A percentile compares a stretch with the other conserved stretches of the same genome.
Conservation (phyloP, 2,888 invertebrate genomes). For the Exephanes ischioxanthus region DNA sequence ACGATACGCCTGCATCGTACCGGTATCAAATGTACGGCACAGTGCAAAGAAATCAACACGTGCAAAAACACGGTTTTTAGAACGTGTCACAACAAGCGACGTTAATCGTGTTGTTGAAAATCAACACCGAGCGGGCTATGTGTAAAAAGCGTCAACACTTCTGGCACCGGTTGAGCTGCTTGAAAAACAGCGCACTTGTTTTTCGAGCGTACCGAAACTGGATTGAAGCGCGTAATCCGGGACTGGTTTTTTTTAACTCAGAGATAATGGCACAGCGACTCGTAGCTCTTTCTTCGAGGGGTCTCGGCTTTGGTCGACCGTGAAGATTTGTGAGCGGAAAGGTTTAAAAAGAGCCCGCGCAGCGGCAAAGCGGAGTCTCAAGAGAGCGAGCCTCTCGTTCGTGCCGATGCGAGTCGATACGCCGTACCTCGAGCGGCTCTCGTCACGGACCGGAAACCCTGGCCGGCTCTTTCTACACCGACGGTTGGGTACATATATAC, state of each 20-base stretch:
- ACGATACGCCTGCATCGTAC: not conserved
- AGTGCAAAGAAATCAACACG: not conserved
- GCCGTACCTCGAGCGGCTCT: constrained; percentile 19
- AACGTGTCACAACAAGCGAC: not conserved
- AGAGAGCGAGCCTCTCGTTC: constrained; percentile 26
- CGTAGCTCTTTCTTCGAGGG: constrained; percentile 35
- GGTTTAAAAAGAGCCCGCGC: constrained; percentile 47
- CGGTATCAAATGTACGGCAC: not conserved
- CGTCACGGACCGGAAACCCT: constrained; percentile 67
- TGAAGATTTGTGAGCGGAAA: constrained; percentile 61
- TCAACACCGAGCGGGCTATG: not conserved
- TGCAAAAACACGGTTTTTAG: not conserved
- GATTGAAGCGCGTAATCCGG: constrained; percentile 54
- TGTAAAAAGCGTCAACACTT: not conserved
- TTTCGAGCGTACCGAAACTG: constrained; percentile 16
- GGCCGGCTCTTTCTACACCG: constrained; percentile 51
- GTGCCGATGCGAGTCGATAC: constrained; percentile 37
- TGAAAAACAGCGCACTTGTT: not conserved
- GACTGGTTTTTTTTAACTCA: constrained; percentile 40
- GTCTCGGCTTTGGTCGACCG: constrained; percentile 52
- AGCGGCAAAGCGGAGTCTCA: constrained; percentile 2
- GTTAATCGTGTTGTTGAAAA: not conserved
- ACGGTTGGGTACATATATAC: constrained; percentile 1
- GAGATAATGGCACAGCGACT: constrained; percentile 46
- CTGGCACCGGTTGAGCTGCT: not conserved